A percentile compares a stretch with the other conserved stretches of the same genome.
Evolutionary conservation across 2,888 invertebrate species (phyloP).

Genomic region (Cheilosia soror): DNA sequence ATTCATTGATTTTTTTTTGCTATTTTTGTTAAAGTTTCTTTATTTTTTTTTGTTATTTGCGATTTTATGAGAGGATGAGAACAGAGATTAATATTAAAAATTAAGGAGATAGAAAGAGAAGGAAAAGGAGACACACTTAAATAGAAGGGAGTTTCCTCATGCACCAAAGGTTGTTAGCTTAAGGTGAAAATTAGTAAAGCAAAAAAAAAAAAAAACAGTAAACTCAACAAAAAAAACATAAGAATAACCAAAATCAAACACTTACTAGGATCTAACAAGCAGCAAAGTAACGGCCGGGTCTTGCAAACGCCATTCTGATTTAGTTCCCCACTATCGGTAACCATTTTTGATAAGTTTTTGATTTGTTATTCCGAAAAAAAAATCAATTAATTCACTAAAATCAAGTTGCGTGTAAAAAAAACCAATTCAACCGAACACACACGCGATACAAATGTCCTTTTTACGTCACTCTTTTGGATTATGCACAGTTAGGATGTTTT

Average conservation of each 20-base stretch:
- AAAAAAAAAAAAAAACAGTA: constrained; percentile 25
- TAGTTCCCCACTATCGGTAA: constrained; percentile 78
- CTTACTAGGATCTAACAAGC: constrained; percentile 83
- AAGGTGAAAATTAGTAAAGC: constrained; percentile 38
- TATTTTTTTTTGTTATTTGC: constrained; percentile 41
- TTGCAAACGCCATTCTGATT: constrained; percentile 83
- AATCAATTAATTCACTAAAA: constrained; percentile 10
- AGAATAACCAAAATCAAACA: constrained; percentile 48
- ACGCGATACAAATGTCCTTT: constrained; percentile 22
- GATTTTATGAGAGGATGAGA: constrained; percentile 78
- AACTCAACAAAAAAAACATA: constrained; percentile 33
- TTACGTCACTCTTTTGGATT: neutral
- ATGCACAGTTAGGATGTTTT: neutral
- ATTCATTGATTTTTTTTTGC: constrained; percentile 81
- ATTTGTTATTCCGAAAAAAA: constrained; percentile 23
- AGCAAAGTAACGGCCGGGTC: constrained; percentile 82
- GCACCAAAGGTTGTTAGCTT: constrained; percentile 27
- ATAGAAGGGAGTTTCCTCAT: constrained; percentile 58
- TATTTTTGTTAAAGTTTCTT: constrained; percentile 40
- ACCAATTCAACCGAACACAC: constrained; percentile 15
- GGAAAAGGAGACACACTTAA: constrained; percentile 29
- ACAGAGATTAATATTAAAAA: constrained; percentile 25
- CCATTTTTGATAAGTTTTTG: constrained; percentile 76
- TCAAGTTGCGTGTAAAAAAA: constrained; percentile 5
- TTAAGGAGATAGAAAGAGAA: constrained; percentile 39